A percentile compares a stretch with the other conserved stretches of the same genome.
These are phyloP conservation scores for Platichthys flesus DNA, from an alignment of 2,113 vertebrate genomes.

Conservation along the genomic window DNA sequence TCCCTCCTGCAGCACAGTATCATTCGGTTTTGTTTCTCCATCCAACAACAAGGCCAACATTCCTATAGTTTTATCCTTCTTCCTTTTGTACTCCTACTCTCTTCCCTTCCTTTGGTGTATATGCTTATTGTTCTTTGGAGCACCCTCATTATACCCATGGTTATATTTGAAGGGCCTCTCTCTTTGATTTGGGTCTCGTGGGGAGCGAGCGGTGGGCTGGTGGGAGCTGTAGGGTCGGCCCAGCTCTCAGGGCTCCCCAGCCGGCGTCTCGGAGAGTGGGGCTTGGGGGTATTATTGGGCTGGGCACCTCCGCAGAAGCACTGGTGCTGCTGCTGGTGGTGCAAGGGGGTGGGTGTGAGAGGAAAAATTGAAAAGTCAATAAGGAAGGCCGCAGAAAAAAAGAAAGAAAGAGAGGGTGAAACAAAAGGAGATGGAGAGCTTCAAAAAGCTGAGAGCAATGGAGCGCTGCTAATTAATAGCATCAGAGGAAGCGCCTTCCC, in stretches of 20 bases:
- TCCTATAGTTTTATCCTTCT: slow-evolving; percentile 64
- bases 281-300: slow-evolving; percentile 70
- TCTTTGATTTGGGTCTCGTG: slow-evolving; percentile 80
- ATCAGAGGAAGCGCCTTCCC: slow-evolving; percentile 66
- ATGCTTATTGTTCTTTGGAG: slow-evolving; percentile 78
- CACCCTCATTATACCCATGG: slow-evolving; percentile 81
- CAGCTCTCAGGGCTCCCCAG: slow-evolving; percentile 71
- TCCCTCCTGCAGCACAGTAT: slow-evolving; percentile 60
- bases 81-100: slow-evolving; percentile 69
- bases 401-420: slow-evolving; percentile 51
- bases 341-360: slow-evolving; percentile 74
- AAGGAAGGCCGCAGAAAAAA: slow-evolving; percentile 60
- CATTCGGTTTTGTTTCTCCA: slow-evolving; percentile 15
- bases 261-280: slow-evolving; percentile 73
- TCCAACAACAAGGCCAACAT: slow-evolving; percentile 60
- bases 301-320: slow-evolving; percentile 53
- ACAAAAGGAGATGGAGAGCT: slow-evolving; percentile 75
- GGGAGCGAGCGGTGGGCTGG: slow-evolving; percentile 71
- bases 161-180: slow-evolving; percentile 79
- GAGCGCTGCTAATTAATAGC: slow-evolving; percentile 73
- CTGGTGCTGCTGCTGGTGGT: slow-evolving; percentile 48
- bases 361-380: slow-evolving; percentile 85
- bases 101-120: slow-evolving; percentile 72
- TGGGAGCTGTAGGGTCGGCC: slow-evolving; percentile 72
- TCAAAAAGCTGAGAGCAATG: slow-evolving; percentile 74